A percentile compares a stretch with the other conserved stretches of the same genome.
These are phyloP conservation scores for Brachymystax lenok DNA, from an alignment of 2,797 vertebrate genomes.

Conservation along the genomic window DNA sequence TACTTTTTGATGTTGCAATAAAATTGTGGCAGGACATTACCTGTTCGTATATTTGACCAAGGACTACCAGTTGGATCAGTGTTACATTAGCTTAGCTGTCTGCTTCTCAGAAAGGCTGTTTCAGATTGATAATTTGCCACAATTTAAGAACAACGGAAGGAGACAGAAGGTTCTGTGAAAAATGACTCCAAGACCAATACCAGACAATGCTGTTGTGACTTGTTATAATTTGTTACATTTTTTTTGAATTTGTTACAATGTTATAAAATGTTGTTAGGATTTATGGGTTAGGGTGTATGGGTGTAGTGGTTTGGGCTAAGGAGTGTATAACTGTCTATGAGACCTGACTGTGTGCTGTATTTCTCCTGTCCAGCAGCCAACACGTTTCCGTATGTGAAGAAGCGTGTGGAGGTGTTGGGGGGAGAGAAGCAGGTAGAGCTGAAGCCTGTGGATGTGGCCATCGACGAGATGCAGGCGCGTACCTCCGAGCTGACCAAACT, in stretches of 20 bases:
- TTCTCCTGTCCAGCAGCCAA: constrained; percentile 76
- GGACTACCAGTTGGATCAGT: neutral
- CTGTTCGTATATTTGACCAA: neutral
- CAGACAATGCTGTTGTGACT: no score
- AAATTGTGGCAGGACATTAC: neutral
- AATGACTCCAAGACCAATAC: no score
- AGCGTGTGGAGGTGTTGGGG: constrained; percentile 87
- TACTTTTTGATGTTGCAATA: neutral
- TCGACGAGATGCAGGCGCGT: constrained; percentile 91
- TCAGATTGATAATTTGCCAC: neutral
- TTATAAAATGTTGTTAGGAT: no score
- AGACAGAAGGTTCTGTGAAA: no score
- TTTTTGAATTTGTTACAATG: no score
- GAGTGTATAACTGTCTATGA: no score
- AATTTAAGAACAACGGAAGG: no score
- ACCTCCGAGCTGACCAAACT: constrained; percentile 89
- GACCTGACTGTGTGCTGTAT: neutral
- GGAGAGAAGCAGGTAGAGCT: constrained; percentile 92
- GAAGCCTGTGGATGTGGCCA: constrained; percentile 93
- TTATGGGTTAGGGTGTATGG: neutral
- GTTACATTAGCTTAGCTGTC: neutral
- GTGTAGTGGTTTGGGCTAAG: neutral
- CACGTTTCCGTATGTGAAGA: constrained; percentile 95
- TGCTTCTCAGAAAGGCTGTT: neutral
- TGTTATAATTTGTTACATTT: no score